Conservation (phyloP, 2,888 invertebrate species). For the Neoascia interrupta region DNA sequence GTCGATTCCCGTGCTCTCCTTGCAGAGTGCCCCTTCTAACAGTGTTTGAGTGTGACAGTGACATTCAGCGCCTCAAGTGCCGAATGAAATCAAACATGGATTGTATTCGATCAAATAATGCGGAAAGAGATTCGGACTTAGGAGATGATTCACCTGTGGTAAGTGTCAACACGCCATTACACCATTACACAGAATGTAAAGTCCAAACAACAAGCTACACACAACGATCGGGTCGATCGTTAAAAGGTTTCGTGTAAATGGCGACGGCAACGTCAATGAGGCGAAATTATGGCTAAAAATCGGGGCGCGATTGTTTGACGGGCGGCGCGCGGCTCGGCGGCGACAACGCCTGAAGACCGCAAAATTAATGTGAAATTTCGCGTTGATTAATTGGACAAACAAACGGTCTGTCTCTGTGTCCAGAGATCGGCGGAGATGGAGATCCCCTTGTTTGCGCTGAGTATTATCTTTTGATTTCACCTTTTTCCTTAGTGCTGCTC, state of each 20-base stretch:
- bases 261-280: constrained; percentile 9
- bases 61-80: constrained; percentile 44
- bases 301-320: constrained; percentile 29
- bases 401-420: constrained; percentile 29
- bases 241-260: neutral
- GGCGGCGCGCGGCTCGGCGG: too few relatives aligned
- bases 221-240: neutral
- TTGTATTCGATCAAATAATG: constrained; percentile 72
- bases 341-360: too few relatives aligned
- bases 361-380: constrained; percentile 54
- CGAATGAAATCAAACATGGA: constrained; percentile 71
- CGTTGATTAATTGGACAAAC: constrained; percentile 63
- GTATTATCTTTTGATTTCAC: constrained; percentile 60
- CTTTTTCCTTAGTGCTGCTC: constrained; percentile 30
- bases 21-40: neutral
- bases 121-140: constrained; percentile 72
- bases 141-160: constrained; percentile 71
- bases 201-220: constrained; percentile 25
- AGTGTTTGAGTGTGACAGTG: constrained; percentile 18
- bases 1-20: constrained; percentile 26
- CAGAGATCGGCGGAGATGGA: constrained; percentile 1
- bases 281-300: constrained; percentile 6
- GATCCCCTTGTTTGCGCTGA: constrained; percentile 32
- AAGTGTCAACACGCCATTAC: too few relatives aligned
- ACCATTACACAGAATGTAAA: too few relatives aligned